Conservation (phyloP, 2,888 invertebrate genomes). For the Drosophila niveifrons region DNA sequence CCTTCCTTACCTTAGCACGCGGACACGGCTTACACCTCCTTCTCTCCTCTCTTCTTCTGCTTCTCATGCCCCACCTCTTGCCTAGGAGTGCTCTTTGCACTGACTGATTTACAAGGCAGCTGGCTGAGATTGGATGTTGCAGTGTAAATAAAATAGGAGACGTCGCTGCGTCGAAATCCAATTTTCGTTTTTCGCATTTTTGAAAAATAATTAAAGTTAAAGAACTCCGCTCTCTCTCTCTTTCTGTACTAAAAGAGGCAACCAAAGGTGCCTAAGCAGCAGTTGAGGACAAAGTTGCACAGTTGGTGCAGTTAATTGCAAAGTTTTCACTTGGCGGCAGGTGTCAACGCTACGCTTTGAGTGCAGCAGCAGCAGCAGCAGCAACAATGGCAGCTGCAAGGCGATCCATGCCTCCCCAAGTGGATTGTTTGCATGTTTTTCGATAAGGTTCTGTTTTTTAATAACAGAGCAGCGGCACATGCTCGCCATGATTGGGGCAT, state of each 20-base stretch:
- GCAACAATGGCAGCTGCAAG: slow-evolving; percentile 25
- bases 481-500: slow-evolving; percentile 31
- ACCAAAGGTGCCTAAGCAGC: slow-evolving; percentile 28
- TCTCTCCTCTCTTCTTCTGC: neutral
- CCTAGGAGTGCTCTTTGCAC: slow-evolving; percentile 43
- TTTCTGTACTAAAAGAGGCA: slow-evolving; percentile 10
- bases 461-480: slow-evolving; percentile 32
- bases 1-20: slow-evolving; percentile 66
- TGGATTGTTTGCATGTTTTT: slow-evolving; percentile 48
- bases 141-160: slow-evolving; percentile 81
- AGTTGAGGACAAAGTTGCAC: slow-evolving; percentile 63
- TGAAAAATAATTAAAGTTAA: slow-evolving; percentile 79
- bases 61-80: too few species aligned
- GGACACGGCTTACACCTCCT: slow-evolving; percentile 4
- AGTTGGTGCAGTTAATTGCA: slow-evolving; percentile 73
- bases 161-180: slow-evolving; percentile 71
- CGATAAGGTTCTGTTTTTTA: slow-evolving; percentile 64
- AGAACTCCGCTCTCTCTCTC: slow-evolving; percentile 49
- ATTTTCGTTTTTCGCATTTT: slow-evolving; percentile 80
- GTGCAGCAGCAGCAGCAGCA: slow-evolving; percentile 32
- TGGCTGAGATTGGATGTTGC: slow-evolving; percentile 80
- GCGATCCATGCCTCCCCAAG: slow-evolving; percentile 20
- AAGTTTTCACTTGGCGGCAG: slow-evolving; percentile 59
- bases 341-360: slow-evolving; percentile 66
- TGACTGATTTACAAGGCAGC: slow-evolving; percentile 82